A percentile compares a stretch with the other conserved stretches of the same genome.
Evolutionary conservation across 2,888 invertebrate genomes (phyloP).

Genomic region (Selenia dentaria): DNA sequence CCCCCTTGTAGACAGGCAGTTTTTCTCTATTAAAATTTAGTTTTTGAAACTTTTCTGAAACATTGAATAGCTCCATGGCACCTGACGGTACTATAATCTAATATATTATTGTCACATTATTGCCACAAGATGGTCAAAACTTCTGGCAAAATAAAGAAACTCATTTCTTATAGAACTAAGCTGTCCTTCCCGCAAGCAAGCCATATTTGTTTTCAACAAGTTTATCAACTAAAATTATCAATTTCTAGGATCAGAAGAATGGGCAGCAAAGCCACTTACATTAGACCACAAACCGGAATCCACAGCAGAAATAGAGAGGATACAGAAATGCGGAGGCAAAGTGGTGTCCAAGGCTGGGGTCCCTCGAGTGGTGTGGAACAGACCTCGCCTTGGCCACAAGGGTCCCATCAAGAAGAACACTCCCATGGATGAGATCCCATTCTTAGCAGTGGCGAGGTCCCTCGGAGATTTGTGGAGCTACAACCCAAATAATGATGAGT

Average conservation of each 20-base stretch:
- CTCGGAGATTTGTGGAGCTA: slow-evolving; percentile 99
- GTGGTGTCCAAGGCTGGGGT: slow-evolving; percentile 91
- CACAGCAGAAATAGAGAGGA: slow-evolving; percentile 91
- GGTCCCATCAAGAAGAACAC: slow-evolving; percentile 96
- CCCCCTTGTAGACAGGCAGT: too few species aligned
- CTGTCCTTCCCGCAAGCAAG: too few species aligned
- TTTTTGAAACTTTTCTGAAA: too few species aligned
- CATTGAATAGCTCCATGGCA: too few species aligned
- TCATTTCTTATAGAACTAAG: too few species aligned
- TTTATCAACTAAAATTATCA: too few species aligned
- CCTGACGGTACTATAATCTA: too few species aligned
- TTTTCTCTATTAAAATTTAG: too few species aligned
- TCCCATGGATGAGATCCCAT: slow-evolving; percentile 96
- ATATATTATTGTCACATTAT: too few species aligned
- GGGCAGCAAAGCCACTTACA: slow-evolving; percentile 93
- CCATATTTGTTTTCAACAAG: too few species aligned
- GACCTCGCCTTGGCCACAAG: slow-evolving; percentile 90
- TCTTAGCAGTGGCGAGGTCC: slow-evolving; percentile 97
- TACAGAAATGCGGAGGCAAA: slow-evolving; percentile 92
- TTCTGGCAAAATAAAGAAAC: too few species aligned
- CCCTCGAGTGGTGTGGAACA: slow-evolving; percentile 98
- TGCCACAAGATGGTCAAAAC: too few species aligned
- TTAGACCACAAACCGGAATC: slow-evolving; percentile 98
- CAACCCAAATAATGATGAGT: slow-evolving; percentile 94
- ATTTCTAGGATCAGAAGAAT: slow-evolving; percentile 84